A percentile compares a stretch with the other conserved stretches of the same genome.
phyloP scores from a whole-genome alignment of 2,888 invertebrate genomes.

The Eustalomyia histrio region DNA sequence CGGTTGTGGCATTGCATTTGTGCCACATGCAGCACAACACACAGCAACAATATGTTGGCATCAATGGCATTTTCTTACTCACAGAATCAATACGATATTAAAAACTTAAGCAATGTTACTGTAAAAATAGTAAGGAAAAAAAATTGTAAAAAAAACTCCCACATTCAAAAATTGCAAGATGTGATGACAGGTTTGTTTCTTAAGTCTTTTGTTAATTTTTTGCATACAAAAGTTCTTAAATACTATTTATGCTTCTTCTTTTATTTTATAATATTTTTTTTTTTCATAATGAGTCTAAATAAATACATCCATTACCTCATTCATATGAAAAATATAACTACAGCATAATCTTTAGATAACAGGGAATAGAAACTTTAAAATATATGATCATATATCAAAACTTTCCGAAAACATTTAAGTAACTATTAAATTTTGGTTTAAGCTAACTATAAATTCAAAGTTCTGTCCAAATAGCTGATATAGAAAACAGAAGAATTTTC shows the following conservation, averaged over 20 bases:
- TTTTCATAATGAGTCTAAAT: no score
- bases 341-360: no score
- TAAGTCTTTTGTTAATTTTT: conserved; percentile 56
- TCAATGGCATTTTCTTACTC: conserved; percentile 14
- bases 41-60: conserved; percentile 29
- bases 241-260: background rate
- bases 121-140: background rate
- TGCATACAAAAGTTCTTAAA: background rate
- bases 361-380: no score
- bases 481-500: no score
- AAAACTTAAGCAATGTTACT: conserved; percentile 34
- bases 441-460: no score
- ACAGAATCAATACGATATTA: conserved; percentile 29
- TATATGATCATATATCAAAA: no score
- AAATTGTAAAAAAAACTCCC: conserved; percentile 56
- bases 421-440: no score
- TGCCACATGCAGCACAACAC: conserved; percentile 45
- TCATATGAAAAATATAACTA: no score
- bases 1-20: conserved; percentile 29
- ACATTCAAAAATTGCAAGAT: conserved; percentile 56
- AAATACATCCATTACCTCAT: no score
- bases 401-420: no score
- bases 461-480: no score
- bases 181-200: conserved; percentile 57
- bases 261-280: background rate